Evolutionary conservation across 1,140 invertebrate species (phyloP).

Genomic region (Armadillidium nasatum): DNA sequence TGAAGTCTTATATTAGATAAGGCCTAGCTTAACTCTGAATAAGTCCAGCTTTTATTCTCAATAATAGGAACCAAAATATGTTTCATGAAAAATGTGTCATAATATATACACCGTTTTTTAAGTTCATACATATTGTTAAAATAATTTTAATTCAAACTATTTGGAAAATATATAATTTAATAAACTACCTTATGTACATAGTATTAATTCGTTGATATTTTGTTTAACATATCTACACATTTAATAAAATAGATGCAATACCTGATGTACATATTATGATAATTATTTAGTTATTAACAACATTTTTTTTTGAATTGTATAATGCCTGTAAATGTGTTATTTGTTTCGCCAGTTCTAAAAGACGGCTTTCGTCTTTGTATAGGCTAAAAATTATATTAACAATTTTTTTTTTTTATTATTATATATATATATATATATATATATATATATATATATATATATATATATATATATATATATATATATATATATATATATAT

Average conservation of each 20-base stretch:
- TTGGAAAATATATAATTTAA: background rate
- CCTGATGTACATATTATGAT: background rate
- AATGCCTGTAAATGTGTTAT: too few relatives aligned
- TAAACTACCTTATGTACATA: background rate
- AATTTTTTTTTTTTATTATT: too few relatives aligned
- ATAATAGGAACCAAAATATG: background rate
- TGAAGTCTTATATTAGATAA: background rate
- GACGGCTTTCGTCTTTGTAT: too few relatives aligned
- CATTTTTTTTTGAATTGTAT: too few relatives aligned
- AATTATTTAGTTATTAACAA: too few relatives aligned
- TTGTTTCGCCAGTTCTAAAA: too few relatives aligned
- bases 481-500: constrained; percentile 2
- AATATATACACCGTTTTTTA: background rate
- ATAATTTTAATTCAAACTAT: background rate
- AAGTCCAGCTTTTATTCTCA: background rate
- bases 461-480: constrained; percentile 5
- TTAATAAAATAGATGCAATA: constrained; percentile 3
- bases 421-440: too few relatives aligned
- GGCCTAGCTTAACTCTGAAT: background rate
- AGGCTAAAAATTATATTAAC: too few relatives aligned
- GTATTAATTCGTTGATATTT: background rate
- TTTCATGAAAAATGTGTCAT: background rate
- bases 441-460: too few relatives aligned
- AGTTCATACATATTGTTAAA: background rate
- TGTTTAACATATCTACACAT: background rate